Evolutionary conservation across 2,797 vertebrate species (phyloP), one percentile per base, ranked within the genome.

Genomic region (Echeneis naucrates): DNA sequence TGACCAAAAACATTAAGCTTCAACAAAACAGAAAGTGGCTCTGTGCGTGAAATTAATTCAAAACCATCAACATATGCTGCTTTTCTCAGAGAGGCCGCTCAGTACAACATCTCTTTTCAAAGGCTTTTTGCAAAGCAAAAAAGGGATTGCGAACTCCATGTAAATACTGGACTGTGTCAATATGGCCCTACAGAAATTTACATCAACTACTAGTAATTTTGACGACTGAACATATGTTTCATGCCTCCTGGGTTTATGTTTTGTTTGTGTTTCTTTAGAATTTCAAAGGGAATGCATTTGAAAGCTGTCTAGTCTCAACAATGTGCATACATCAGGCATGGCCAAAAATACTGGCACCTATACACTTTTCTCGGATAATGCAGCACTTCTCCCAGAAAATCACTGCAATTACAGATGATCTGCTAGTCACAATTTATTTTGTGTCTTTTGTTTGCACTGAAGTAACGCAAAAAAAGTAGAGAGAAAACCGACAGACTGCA

Each of bases 61-160:
- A 19, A 26, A 48, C 2, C 2, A 11, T 23, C 0, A 10, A 0
- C 16, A 0, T 2, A 17, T 21, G 16, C 37, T 11, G 23, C 30
- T 35, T 45, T 72, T 37, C 59, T 19, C 48, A 9, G 44, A 21
- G n/a, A 2, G 3, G 8, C 26, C 44, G 33, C 2, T 5, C 32
- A 48, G 47, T 53, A 30, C 33, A 10, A 32, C 57, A 33, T n/a
- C n/a, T n/a, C 51, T 26, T 54, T 57, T 13, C 2, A 60, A 56
- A 50, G 59, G 40, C 44, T 64, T 64, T 40, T 11, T 9, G 11
- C 37, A 51, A n/a, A n/a, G 37, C 24, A 33, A 56, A 50, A 50
- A 17, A 5, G 11, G 38, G 2, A 14, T 19, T 45, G 16, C 44
- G 8, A 56, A 61, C 17, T 42, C 57, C 9, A 17, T 53, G 12